These are phyloP conservation scores for Hozukius guyotensis DNA, from an alignment of 2,797 vertebrate species.

Conservation along the genomic window DNA sequence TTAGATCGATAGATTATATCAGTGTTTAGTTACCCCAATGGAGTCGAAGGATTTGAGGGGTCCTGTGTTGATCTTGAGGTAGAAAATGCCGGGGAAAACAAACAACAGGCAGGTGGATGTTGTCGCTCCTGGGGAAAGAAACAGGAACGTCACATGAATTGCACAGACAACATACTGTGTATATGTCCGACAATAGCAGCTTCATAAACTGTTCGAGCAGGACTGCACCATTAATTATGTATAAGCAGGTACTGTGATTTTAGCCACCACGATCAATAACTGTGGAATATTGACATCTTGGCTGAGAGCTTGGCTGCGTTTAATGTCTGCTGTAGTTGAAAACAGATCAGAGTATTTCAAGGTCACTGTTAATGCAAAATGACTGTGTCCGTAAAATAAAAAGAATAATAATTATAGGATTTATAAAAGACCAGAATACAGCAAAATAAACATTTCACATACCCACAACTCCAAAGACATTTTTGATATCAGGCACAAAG, in stretches of 20 bases:
- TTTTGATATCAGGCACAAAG: slow-evolving; percentile 92
- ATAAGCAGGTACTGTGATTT: slow-evolving; percentile 38
- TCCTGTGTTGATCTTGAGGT: slow-evolving; percentile 89
- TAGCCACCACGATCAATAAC: slow-evolving; percentile 46
- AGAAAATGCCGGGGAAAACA: slow-evolving; percentile 94
- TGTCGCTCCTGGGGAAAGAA: slow-evolving; percentile 85
- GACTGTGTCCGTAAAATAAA: neutral
- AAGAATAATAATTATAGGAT: neutral
- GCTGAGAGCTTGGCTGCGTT: slow-evolving; percentile 21
- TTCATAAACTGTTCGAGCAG: slow-evolving; percentile 36
- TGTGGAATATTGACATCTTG: slow-evolving; percentile 27
- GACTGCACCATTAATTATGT: slow-evolving; percentile 54
- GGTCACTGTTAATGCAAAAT: neutral
- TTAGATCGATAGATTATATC: neutral
- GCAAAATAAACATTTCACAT: slow-evolving; percentile 62
- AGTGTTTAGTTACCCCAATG: slow-evolving; percentile 85
- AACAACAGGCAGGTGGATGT: slow-evolving; percentile 94
- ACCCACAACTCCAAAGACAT: slow-evolving; percentile 94
- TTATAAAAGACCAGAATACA: neutral
- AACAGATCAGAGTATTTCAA: slow-evolving; percentile 3
- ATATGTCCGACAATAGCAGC: slow-evolving; percentile 20
- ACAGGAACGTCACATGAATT: slow-evolving; percentile 1
- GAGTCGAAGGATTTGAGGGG: slow-evolving; percentile 86
- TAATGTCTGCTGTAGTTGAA: neutral
- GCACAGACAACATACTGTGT: neutral